Conservation (phyloP, 2,113 vertebrate genomes). For the Mustelus asterias region DNA sequence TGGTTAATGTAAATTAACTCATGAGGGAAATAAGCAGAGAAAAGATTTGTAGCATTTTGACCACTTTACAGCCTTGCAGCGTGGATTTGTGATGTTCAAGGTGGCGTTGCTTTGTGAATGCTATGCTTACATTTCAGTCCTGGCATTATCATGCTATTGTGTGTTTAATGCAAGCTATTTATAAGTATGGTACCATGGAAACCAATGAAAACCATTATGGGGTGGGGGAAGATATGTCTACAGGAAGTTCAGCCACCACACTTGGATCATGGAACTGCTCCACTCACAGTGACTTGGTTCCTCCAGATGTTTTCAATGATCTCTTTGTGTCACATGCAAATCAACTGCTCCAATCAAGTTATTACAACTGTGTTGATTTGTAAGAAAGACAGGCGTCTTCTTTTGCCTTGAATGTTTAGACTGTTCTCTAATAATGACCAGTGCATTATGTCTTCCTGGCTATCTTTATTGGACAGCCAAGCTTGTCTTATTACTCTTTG, state of each 20-base stretch:
- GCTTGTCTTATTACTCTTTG: neutral
- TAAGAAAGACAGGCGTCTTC: neutral
- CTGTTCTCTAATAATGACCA: neutral
- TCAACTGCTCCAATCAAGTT: neutral
- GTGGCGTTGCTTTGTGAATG: neutral
- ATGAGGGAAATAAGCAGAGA: neutral
- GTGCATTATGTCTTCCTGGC: neutral
- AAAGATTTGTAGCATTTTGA: neutral
- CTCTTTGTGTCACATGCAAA: neutral
- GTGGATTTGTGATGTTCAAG: neutral
- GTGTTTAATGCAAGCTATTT: neutral
- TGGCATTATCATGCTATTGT: neutral
- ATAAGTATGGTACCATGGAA: neutral
- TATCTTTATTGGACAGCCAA: neutral
- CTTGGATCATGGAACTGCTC: neutral
- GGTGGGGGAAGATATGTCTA: neutral
- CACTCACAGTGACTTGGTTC: neutral
- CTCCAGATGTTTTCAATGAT: neutral
- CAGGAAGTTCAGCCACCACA: neutral
- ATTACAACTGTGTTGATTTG: neutral
- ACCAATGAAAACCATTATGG: neutral
- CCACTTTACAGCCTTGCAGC: neutral
- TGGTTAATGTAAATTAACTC: neutral
- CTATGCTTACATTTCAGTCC: constrained; percentile 1
- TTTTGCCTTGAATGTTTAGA: neutral